A percentile compares a stretch with the other conserved stretches of the same genome.
These are phyloP conservation scores for Tricholauxania praeusta DNA, from an alignment of 2,888 invertebrate species.

Conservation along the genomic window DNA sequence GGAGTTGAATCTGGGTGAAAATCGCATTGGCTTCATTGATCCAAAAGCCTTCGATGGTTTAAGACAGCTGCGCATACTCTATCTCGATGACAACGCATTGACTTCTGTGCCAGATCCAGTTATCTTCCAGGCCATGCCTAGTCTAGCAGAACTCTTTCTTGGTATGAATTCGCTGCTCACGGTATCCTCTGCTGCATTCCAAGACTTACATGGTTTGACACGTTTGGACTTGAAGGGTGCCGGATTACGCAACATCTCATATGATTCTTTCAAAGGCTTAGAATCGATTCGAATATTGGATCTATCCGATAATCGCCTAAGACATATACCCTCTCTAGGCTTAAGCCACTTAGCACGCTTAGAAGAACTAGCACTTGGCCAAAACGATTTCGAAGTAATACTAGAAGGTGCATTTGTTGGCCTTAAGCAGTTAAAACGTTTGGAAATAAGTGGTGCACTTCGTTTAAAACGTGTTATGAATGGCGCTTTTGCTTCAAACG, in stretches of 20 bases:
- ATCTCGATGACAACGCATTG: conserved; percentile 87
- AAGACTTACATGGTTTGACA: conserved; percentile 81
- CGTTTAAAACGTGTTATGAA: conserved; percentile 80
- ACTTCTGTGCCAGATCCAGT: conserved; percentile 82
- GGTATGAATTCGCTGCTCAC: conserved; percentile 85
- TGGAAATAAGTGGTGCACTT: conserved; percentile 85
- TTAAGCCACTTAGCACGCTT: conserved; percentile 78
- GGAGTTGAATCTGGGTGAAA: conserved; percentile 88
- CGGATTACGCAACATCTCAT: conserved; percentile 82
- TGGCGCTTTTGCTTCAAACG: conserved; percentile 84
- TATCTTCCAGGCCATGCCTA: conserved; percentile 77
- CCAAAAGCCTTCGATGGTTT: conserved; percentile 83
- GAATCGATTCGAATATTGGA: conserved; percentile 80
- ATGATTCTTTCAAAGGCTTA: conserved; percentile 81
- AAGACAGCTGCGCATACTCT: conserved; percentile 80
- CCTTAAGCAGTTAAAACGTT: conserved; percentile 79
- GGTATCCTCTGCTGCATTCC: conserved; percentile 83
- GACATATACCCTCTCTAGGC: conserved; percentile 81
- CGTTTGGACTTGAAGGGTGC: conserved; percentile 85
- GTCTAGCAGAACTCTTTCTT: conserved; percentile 85
- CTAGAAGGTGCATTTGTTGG: conserved; percentile 84
- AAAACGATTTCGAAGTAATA: conserved; percentile 81
- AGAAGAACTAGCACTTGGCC: conserved; percentile 85
- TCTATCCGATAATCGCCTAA: conserved; percentile 82
- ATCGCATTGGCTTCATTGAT: conserved; percentile 85